Evolutionary conservation across 1,140 invertebrate genomes (phyloP), one percentile per base, ranked within the genome.

Genomic region (Drosophila lacertosa): DNA sequence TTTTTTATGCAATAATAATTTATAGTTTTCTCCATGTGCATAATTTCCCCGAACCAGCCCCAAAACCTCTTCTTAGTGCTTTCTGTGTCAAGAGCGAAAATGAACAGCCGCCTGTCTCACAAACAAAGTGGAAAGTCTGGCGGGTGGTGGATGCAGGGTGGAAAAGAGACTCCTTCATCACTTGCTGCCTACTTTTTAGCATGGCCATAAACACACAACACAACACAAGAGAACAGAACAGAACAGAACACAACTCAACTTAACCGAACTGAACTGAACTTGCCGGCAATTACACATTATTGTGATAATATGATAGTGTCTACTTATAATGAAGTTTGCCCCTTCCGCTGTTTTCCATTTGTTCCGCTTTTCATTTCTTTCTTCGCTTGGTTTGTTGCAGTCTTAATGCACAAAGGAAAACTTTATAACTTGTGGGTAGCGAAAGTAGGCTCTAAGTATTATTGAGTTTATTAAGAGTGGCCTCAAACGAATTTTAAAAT

Each of bases 1-100:
- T n/a, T n/a, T n/a, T n/a, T n/a, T n/a, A n/a, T n/a, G n/a, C n/a
- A n/a, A n/a, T 29, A 29, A 0, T 2, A 29, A 29, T 29, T 29
- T 29, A 7, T 29, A 29, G 5, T 9, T 29, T 29, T 29, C 26
- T 29, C 26, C 6, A 9, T 7, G 26, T 29, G 26, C 9, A 35
- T 29, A 40, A 13, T n/a, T n/a, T 16, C 11, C 7, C 33, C 16
- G 24, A 11, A 15, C 44, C 16, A 37, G 26, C 16, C 32, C 47
- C 54, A 13, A 33, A 33, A 10, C 18, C 11, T 11, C 15, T 48
- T 47, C 20, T n/a, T 42, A 29, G 29, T 15, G 45, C 29, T 71
- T 48, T 66, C 35, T 66, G 45, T 67, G 79, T 77, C 50, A 71
- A 65, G 66, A 73, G 60, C 59, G 72, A 55, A 74, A 74, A 70